Conservation (phyloP, 2,888 invertebrate genomes). For the Diadegma fenestrale region DNA sequence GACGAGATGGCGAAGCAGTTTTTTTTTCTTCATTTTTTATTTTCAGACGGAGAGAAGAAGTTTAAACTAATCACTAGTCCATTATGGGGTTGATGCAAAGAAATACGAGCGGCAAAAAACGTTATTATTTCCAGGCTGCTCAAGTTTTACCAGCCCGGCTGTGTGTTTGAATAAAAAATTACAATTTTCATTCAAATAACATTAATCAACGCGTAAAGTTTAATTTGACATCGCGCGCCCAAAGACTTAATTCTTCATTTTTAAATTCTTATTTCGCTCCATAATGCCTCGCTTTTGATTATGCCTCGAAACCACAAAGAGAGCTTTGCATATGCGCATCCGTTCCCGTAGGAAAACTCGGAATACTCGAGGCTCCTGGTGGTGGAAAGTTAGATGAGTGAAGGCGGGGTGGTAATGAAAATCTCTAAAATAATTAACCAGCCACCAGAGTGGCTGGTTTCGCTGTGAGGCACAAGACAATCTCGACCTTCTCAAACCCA, state of each 20-base stretch:
- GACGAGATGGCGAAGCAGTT: constrained; percentile 13
- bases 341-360: constrained; percentile 59
- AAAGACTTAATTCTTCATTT: constrained; percentile 22
- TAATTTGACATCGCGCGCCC: neutral
- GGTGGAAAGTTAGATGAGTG: constrained; percentile 43
- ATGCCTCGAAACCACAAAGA: constrained; percentile 33
- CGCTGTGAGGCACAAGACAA: constrained; percentile 59
- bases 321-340: constrained; percentile 61
- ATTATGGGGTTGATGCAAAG: constrained; percentile 39
- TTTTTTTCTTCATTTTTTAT: neutral
- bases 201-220: neutral
- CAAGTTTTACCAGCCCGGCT: constrained; percentile 39
- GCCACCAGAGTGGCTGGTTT: constrained; percentile 45
- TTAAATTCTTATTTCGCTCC: constrained; percentile 39
- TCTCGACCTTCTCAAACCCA: constrained; percentile 44
- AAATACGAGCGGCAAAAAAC: constrained; percentile 11
- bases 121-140: constrained; percentile 57
- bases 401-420: constrained; percentile 59
- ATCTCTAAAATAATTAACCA: constrained; percentile 68
- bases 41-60: constrained; percentile 10
- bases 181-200: neutral
- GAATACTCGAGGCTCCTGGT: constrained; percentile 18
- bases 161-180: neutral
- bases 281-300: constrained; percentile 29
- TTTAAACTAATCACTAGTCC: constrained; percentile 56